Percentiles rank a stretch among this genome's conserved stretches.
phyloP scores from a whole-genome alignment of 2,113 vertebrate species.

The Saguinus midas region DNA sequence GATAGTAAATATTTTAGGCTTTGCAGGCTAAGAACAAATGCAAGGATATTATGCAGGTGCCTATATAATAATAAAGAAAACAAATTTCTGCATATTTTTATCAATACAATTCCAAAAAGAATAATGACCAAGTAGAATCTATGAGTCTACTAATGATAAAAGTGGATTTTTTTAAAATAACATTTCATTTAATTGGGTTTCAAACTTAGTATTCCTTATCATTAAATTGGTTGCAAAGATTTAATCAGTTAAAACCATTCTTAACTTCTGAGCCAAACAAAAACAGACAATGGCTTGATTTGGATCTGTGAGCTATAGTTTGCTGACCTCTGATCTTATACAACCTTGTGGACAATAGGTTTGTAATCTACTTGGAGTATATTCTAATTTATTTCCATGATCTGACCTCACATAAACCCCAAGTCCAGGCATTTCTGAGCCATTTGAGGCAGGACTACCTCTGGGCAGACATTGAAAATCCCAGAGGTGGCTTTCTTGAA shows the following conservation, averaged over 20 bases:
- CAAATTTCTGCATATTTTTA: background rate
- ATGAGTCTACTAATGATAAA: background rate
- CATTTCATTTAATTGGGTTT: background rate
- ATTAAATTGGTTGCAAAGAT: background rate
- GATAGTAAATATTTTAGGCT: background rate
- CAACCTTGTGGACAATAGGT: background rate
- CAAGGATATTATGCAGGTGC: background rate
- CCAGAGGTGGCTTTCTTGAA: background rate
- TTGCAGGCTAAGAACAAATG: background rate
- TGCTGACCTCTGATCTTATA: background rate
- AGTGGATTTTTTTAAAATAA: background rate
- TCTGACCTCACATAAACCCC: background rate
- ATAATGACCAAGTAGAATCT: conserved; percentile 1
- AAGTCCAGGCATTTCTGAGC: background rate
- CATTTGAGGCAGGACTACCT: background rate
- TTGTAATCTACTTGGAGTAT: background rate
- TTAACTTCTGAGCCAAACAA: background rate
- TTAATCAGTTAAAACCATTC: background rate
- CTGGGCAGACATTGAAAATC: background rate
- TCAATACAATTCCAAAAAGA: background rate
- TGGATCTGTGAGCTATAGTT: background rate
- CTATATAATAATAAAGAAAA: conserved; percentile 33
- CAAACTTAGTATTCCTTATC: background rate
- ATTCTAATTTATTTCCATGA: background rate
- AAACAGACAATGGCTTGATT: background rate